phyloP scores from a whole-genome alignment of 35 echinoderm and acorn worm genomes.

The Heliocidaris erythrogramma region DNA sequence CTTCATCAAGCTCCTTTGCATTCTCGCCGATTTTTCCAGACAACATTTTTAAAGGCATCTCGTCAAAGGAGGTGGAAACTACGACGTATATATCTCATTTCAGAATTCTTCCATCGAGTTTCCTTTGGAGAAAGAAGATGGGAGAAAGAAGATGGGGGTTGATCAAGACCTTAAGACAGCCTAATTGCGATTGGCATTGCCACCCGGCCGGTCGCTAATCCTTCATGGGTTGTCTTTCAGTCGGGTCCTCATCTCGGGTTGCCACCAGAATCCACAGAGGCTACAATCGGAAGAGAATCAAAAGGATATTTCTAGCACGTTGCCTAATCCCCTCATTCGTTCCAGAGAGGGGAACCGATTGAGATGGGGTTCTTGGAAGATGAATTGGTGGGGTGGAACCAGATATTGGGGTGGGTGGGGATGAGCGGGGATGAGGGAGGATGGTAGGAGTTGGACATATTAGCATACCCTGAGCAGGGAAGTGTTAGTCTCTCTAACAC shows the following conservation, averaged over 20 bases:
- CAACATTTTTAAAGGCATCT: too few species aligned
- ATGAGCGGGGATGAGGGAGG: background rate
- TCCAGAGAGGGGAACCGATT: background rate
- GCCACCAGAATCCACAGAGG: background rate
- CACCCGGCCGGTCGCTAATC: constrained; percentile 39
- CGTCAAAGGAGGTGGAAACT: too few species aligned
- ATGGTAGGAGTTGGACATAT: background rate
- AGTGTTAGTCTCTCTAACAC: too few species aligned
- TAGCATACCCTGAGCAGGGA: background rate
- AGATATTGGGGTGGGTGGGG: background rate
- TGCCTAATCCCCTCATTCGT: constrained; percentile 49
- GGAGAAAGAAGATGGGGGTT: background rate
- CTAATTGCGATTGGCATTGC: constrained; percentile 49
- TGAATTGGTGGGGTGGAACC: background rate
- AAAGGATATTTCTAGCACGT: constrained; percentile 54
- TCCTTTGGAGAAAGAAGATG: background rate
- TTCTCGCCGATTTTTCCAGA: too few species aligned
- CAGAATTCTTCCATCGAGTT: background rate
- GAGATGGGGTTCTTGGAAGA: background rate
- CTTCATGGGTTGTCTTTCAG: constrained; percentile 47
- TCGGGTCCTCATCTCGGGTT: constrained; percentile 26
- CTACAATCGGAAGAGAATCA: constrained; percentile 50
- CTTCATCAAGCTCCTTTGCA: too few species aligned
- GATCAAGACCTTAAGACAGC: constrained; percentile 40
- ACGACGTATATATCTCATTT: background rate